Conservation (phyloP, 1,140 invertebrate genomes). For the Apocrypta bakeri region DNA sequence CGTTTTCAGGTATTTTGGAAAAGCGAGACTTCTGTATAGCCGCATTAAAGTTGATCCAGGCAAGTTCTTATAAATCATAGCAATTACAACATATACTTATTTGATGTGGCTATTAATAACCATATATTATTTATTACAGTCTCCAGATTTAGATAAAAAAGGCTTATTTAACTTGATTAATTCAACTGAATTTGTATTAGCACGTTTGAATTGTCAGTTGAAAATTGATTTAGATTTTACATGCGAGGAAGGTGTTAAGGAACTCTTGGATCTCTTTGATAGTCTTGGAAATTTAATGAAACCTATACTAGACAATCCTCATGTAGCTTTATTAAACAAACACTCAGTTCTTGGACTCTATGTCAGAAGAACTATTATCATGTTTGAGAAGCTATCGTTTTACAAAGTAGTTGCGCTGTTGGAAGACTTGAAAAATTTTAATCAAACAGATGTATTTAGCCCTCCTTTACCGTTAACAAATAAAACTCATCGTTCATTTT, state of each 20-base stretch:
- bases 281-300: constrained; percentile 74
- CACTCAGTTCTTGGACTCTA: constrained; percentile 81
- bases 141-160: constrained; percentile 79
- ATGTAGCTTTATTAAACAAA: constrained; percentile 67
- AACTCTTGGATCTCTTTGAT: constrained; percentile 79
- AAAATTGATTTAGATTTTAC: constrained; percentile 75
- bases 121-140: constrained; percentile 64
- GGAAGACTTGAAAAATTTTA: constrained; percentile 70
- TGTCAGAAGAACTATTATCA: constrained; percentile 85
- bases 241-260: constrained; percentile 76
- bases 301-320: constrained; percentile 64
- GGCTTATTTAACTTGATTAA: constrained; percentile 76
- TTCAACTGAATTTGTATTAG: constrained; percentile 75
- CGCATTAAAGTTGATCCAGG: constrained; percentile 79
- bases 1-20: constrained; percentile 63
- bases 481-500: constrained; percentile 8
- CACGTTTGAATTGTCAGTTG: constrained; percentile 74
- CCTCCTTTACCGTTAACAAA: not conserved
- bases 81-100: not conserved
- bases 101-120: constrained; percentile 4
- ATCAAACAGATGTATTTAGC: not conserved
- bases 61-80: constrained; percentile 55
- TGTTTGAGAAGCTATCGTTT: constrained; percentile 88
- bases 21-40: constrained; percentile 78
- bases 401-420: constrained; percentile 84